Evolutionary conservation across 2,797 vertebrate species (phyloP), one percentile per base, ranked within the genome.

Genomic region (Eremophila alpestris): DNA sequence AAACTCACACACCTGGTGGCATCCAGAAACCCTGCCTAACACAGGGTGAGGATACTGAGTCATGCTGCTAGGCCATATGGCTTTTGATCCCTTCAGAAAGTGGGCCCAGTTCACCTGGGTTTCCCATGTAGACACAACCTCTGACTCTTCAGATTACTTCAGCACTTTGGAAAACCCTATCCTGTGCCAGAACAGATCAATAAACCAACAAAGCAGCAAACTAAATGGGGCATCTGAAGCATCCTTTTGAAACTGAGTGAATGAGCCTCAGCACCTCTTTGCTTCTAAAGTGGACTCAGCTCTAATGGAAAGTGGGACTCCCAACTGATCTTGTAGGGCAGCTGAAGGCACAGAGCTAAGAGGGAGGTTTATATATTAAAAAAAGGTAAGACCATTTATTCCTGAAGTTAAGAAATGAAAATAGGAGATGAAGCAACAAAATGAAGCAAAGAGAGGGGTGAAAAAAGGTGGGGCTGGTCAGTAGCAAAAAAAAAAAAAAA

Each of bases 381-480:
- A 55, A 58, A 62, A 32, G 7, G 27, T 17, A 63, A 29, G 32
- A 67, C 79, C 41, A 2, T 5, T 2, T 48, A 24, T 59, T 79
- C 21, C 43, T 58, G 27, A 76, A 70, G 22, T 38, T 2, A 12
- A 41, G 52, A 55, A 41, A 64, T 20, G 27, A 46, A 64, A 80
- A 64, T 3, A 70, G 2, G 2, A 54, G 36, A 10, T 27, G 4
- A 10, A 45, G 18, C 40, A 56, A 63, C 4, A 60, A 86, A 67
- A 26, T 3, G 15, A 77, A 80, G 23, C 14, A 16, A 9, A 63
- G 32, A 13, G 8, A 5, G 1, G 1, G 4, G 3, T 1, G 4
- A n/a, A n/a, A 12, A 13, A 36, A 36, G 36, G 17, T 26, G 27
- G 41, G 9, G 45, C 9, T 41, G 16, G 17, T 26, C 43, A 58